A percentile compares a stretch with the other conserved stretches of the same genome.
These are phyloP conservation scores for Synergus laeviventris DNA, from an alignment of 2,888 invertebrate genomes.

Conservation along the genomic window DNA sequence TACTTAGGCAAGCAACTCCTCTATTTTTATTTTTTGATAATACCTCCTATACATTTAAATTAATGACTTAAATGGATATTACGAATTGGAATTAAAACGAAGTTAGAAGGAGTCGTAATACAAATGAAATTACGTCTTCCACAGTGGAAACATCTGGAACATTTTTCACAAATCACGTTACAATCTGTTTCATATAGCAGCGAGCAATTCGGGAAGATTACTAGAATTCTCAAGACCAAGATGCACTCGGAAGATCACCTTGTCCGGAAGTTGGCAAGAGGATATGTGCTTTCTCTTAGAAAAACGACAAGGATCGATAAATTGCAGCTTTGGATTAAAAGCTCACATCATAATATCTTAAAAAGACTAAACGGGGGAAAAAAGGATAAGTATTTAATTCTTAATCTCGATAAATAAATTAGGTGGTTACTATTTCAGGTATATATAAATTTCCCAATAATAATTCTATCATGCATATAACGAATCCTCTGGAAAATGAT, in stretches of 20 bases:
- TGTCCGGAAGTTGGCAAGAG: not conserved
- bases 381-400: too few species aligned
- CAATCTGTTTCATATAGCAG: not conserved
- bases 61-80: not conserved
- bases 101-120: not conserved
- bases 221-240: not conserved
- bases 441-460: too few species aligned
- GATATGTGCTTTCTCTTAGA: not conserved
- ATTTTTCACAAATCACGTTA: not conserved
- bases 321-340: not conserved
- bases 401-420: too few species aligned
- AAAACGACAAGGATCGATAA: not conserved
- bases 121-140: not conserved
- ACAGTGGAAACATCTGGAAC: not conserved
- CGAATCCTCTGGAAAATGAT: too few species aligned
- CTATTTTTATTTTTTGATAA: too few species aligned
- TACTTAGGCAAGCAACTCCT: not conserved
- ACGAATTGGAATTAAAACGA: not conserved
- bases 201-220: not conserved
- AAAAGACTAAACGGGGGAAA: not conserved
- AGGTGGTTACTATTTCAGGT: too few species aligned
- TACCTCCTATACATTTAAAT: not conserved
- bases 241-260: slow-evolving; percentile 3
- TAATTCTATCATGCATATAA: too few species aligned
- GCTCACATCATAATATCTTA: not conserved